Evolutionary conservation across 2,888 invertebrate species (phyloP).

Genomic region (Chaitophorus viminalis): DNA sequence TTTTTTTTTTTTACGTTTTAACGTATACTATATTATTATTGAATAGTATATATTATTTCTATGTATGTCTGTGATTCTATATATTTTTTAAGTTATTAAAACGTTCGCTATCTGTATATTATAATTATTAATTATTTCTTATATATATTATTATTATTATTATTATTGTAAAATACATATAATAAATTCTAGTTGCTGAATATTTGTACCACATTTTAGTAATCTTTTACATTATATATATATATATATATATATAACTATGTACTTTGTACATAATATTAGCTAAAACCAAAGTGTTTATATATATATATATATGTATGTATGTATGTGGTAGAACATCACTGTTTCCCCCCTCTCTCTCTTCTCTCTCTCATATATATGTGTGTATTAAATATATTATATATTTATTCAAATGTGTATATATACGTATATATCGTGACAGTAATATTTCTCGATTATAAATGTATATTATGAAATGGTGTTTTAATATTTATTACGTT

Average conservation of each 20-base stretch:
- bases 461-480: slow-evolving; percentile 17
- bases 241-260: not conserved
- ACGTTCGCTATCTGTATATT: slow-evolving; percentile 44
- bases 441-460: slow-evolving; percentile 36
- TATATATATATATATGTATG: too few relatives aligned
- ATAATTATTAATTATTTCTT: slow-evolving; percentile 8
- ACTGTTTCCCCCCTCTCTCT: too few relatives aligned
- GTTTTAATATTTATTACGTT: slow-evolving; percentile 43
- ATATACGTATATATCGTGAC: slow-evolving; percentile 4
- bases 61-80: slow-evolving; percentile 59
- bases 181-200: slow-evolving; percentile 30
- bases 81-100: slow-evolving; percentile 50
- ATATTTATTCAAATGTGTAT: not conserved
- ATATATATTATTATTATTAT: slow-evolving; percentile 45
- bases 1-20: slow-evolving; percentile 10
- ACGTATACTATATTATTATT: slow-evolving; percentile 16
- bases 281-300: slow-evolving; percentile 60
- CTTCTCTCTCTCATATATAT: too few relatives aligned
- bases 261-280: slow-evolving; percentile 35
- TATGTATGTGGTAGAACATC: slow-evolving; percentile 47
- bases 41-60: slow-evolving; percentile 50
- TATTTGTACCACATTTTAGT: slow-evolving; percentile 40
- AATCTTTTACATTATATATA: slow-evolving; percentile 21
- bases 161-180: slow-evolving; percentile 33
- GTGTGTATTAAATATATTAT: not conserved